Evolutionary conservation across 1,140 invertebrate genomes (phyloP).

Genomic region (Drosophila chauvacae): DNA sequence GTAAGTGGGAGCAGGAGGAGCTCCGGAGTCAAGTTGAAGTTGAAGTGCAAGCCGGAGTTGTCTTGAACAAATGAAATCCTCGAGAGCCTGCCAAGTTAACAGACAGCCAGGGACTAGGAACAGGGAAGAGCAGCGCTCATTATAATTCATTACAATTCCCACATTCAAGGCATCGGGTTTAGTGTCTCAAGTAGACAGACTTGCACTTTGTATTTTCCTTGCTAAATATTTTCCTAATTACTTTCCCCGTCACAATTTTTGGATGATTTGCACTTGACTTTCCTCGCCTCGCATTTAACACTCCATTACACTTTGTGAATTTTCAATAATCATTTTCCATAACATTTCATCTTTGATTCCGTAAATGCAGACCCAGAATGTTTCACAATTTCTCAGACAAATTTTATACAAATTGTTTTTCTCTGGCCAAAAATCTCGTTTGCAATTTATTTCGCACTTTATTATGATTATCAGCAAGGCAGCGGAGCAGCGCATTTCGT

Average conservation of each 20-base stretch:
- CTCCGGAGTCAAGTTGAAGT: conserved; percentile 15
- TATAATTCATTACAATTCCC: conserved; percentile 31
- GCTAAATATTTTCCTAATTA: conserved; percentile 79
- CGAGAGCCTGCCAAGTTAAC: conserved; percentile 48
- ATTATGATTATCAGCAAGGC: conserved; percentile 66
- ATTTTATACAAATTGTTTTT: conserved; percentile 61
- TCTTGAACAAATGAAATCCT: conserved; percentile 34
- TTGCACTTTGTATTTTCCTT: conserved; percentile 1
- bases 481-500: conserved; percentile 63
- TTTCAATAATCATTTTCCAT: conserved; percentile 68
- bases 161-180: conserved; percentile 22
- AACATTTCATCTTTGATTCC: conserved; percentile 48
- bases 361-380: not conserved
- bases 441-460: conserved; percentile 56
- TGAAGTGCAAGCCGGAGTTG: conserved; percentile 17
- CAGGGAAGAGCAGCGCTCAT: conserved; percentile 1
- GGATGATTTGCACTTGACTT: conserved; percentile 33
- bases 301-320: conserved; percentile 66
- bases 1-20: conserved; percentile 10
- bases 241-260: conserved; percentile 47
- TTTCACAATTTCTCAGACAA: conserved; percentile 1
- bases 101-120: conserved; percentile 18
- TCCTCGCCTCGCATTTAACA: conserved; percentile 52
- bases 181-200: conserved; percentile 37
- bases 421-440: conserved; percentile 14